phyloP scores from a whole-genome alignment of 1,140 invertebrate species.

The Lasaia peninsularis region DNA sequence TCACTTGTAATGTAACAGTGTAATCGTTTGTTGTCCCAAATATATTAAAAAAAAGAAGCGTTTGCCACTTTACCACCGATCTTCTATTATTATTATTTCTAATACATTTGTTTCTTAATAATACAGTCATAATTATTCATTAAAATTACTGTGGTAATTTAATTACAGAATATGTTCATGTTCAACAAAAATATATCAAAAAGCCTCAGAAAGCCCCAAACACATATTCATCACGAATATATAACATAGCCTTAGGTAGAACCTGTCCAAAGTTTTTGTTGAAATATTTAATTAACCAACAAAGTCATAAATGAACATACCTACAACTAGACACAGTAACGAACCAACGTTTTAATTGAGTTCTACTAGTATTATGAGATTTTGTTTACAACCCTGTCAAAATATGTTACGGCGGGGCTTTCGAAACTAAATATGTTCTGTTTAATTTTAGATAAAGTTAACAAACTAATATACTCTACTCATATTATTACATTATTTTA shows the following conservation, averaged over 20 bases:
- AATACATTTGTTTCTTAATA: no score
- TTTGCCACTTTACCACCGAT: no score
- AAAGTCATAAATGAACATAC: constrained; percentile 26
- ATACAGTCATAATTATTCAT: no score
- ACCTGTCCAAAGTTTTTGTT: constrained; percentile 29
- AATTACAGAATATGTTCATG: no score
- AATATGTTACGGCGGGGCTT: neutral
- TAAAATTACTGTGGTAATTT: no score
- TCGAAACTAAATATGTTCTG: neutral
- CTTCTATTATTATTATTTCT: no score
- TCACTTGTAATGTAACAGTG: no score
- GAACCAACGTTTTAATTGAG: constrained; percentile 33
- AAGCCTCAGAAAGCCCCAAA: neutral
- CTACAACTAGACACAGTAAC: constrained; percentile 28
- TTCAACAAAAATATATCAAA: neutral
- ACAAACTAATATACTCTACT: no score
- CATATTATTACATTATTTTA: no score
- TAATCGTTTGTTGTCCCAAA: no score
- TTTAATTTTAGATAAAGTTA: neutral
- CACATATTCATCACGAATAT: neutral
- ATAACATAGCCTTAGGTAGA: constrained; percentile 16
- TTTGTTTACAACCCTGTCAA: neutral
- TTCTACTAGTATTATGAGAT: constrained; percentile 7
- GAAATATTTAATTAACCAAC: constrained; percentile 30
- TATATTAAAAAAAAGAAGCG: no score